These are phyloP conservation scores for Coptodon rendalli DNA, from an alignment of 2,113 vertebrate species.

Conservation along the genomic window DNA sequence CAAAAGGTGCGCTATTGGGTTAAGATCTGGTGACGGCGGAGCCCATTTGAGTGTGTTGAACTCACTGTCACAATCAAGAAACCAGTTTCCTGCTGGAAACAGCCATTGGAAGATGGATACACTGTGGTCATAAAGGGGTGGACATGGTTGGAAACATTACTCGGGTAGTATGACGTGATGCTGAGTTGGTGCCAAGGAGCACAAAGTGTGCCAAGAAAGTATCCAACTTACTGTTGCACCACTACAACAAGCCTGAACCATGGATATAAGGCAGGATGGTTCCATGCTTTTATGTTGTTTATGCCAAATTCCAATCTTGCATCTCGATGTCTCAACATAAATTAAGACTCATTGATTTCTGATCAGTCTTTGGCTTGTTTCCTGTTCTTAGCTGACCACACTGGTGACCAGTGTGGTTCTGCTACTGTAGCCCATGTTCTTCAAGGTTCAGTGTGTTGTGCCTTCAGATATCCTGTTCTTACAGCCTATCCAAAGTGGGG, in stretches of 20 bases:
- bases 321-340: neutral
- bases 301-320: neutral
- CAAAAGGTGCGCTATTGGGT: neutral
- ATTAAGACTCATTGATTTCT: neutral
- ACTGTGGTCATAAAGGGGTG: neutral
- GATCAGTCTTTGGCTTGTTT: neutral
- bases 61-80: neutral
- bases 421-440: neutral
- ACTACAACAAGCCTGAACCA: neutral
- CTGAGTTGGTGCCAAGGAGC: neutral
- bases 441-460: neutral
- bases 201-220: neutral
- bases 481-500: neutral
- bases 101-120: neutral
- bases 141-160: neutral
- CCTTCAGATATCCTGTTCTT: neutral
- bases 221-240: neutral
- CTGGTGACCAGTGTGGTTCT: neutral
- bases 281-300: neutral
- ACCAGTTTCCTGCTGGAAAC: neutral
- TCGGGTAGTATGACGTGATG: neutral
- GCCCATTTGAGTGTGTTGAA: neutral
- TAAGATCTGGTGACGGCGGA: neutral
- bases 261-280: neutral
- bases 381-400: neutral